These are phyloP conservation scores for Arrhopalites spinosus DNA, from an alignment of 2,888 invertebrate species.

Conservation along the genomic window DNA sequence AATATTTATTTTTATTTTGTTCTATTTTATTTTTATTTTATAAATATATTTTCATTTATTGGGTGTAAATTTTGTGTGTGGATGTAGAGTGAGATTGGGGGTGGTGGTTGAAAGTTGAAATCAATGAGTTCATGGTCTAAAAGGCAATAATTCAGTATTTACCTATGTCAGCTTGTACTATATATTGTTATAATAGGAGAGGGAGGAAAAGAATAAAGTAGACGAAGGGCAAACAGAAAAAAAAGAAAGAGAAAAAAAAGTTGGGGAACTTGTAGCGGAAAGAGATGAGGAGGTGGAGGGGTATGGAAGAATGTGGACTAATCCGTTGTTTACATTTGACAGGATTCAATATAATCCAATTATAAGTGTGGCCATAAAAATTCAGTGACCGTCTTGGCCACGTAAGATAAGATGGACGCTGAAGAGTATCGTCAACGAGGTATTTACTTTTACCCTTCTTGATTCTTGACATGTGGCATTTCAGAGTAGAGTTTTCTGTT, in stretches of 20 bases:
- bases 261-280: background rate
- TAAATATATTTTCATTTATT: no score
- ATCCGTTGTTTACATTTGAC: conserved; percentile 56
- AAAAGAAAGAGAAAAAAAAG: background rate
- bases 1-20: no score
- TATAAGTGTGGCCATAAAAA: conserved; percentile 55
- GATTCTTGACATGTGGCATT: conserved; percentile 1
- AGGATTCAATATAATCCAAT: conserved; percentile 55
- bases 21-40: no score
- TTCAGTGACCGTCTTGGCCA: conserved; percentile 47
- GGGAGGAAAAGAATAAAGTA: background rate
- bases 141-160: background rate
- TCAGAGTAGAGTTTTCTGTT: conserved; percentile 31
- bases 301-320: conserved; percentile 1
- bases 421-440: conserved; percentile 58
- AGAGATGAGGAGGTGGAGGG: background rate
- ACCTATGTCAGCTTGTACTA: background rate
- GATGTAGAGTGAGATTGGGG: background rate
- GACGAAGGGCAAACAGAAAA: conserved; percentile 12
- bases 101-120: background rate
- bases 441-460: conserved; percentile 46
- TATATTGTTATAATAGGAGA: background rate
- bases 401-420: conserved; percentile 57
- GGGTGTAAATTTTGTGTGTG: no score
- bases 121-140: background rate